These are phyloP conservation scores for Gambusia holbrooki DNA, from an alignment of 2,113 vertebrate species.

Conservation along the genomic window DNA sequence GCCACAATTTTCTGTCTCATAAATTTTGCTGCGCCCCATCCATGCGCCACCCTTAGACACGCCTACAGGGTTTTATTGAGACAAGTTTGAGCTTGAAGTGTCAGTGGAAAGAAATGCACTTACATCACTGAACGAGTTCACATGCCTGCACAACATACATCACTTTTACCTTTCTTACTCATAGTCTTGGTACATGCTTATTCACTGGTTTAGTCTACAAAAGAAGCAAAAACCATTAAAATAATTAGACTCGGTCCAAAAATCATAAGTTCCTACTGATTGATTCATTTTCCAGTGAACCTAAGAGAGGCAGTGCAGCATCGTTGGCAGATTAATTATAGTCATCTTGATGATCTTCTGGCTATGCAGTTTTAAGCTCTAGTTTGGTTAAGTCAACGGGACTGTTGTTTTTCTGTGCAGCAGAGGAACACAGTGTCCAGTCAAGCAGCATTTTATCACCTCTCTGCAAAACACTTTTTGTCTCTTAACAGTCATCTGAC, in stretches of 20 bases:
- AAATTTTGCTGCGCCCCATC: background rate
- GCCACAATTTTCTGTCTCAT: background rate
- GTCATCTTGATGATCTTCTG: background rate
- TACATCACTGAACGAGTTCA: conserved; percentile 10
- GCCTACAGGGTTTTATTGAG: conserved; percentile 22
- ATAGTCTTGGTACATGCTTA: background rate
- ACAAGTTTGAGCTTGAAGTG: conserved; percentile 37
- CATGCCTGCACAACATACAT: background rate
- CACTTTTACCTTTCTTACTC: conserved; percentile 8
- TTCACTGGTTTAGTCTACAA: background rate
- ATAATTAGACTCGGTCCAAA: background rate
- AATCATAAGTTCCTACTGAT: background rate
- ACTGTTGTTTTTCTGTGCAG: conserved; percentile 9
- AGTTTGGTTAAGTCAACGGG: conserved; percentile 10
- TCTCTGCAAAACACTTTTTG: conserved; percentile 31
- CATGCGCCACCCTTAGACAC: conserved; percentile 8
- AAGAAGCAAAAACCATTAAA: conserved; percentile 1
- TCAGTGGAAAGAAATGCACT: conserved; percentile 14
- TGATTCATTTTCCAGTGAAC: background rate
- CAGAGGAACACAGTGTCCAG: background rate
- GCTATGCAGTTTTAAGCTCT: background rate
- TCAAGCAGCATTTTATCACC: conserved; percentile 36
- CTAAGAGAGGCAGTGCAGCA: no score
- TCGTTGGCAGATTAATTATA: background rate
- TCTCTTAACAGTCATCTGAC: background rate